Evolutionary conservation across 2,797 vertebrate species (phyloP), one percentile per base, ranked within the genome.

Genomic region (Cuniculus paca): DNA sequence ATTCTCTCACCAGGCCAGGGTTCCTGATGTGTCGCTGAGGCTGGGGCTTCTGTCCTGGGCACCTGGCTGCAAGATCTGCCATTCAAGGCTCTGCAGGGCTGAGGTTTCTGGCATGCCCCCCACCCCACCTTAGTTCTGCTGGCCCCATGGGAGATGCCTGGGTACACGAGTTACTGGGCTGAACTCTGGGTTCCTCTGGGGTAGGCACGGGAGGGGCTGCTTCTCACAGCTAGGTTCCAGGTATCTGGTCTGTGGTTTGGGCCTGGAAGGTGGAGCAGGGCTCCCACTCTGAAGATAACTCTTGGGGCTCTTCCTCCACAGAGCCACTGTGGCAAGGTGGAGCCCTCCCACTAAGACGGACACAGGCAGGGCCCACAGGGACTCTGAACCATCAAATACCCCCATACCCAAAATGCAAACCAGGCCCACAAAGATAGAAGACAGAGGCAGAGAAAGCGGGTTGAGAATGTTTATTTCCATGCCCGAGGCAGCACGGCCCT

Each of bases 1-100:
- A 78, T 5, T 78, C 26, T 97, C 98, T 99, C 95, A 98, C 98
- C 98, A 97, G 98, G 95, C 98, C 98, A 98, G 0, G 98, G 97
- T 50, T 99, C 98, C 36, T 98, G 0, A 97, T 97, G 56, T 98
- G 98, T 9, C 96, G 96, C 79, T 95, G 98, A 98, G 84, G 97
- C 98, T 2, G 94, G 93, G 96, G 98, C 97, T 97, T 98, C 98
- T 90, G 92, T 96, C 97, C 98, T 63, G 42, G 98, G 97, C 75
- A 99, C 98, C 98, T 99, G 98, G 98, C 98, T 99, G 98, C 94
- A 98, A 98, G 97, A 99, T 96, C 96, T 97, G 91, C 87, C 93
- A 98, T 98, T 98, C 98, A 98, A 97, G 95, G 96, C 85, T 82
- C 95, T 98, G 97, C 83, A 90, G 48, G 19, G 88, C 75, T 94